phyloP scores from a whole-genome alignment of 2,888 invertebrate genomes.

The Nemoura dubitans region DNA sequence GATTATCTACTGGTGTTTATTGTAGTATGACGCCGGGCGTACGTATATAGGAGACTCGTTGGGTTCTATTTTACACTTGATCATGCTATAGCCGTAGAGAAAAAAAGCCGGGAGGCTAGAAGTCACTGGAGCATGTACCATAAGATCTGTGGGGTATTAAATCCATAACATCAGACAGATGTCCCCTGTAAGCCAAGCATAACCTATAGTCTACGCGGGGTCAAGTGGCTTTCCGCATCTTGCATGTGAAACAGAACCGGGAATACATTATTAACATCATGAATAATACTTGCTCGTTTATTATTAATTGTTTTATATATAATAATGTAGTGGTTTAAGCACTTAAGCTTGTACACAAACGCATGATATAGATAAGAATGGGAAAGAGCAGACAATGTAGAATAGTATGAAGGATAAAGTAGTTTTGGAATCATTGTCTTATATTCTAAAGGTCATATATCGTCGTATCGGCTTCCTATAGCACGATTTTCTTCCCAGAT shows the following conservation, averaged over 20 bases:
- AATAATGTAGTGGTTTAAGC: slow-evolving; percentile 27
- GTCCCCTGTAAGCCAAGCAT: slow-evolving; percentile 38
- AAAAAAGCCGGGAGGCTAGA: background rate
- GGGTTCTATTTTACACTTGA: background rate
- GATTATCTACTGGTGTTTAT: background rate
- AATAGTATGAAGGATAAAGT: background rate
- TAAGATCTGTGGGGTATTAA: slow-evolving; percentile 14
- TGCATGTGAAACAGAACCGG: slow-evolving; percentile 36
- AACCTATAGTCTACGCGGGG: slow-evolving; percentile 29
- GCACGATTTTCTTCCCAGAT: background rate
- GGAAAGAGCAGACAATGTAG: background rate
- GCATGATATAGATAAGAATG: slow-evolving; percentile 21
- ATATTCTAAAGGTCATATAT: background rate
- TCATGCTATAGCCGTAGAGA: background rate
- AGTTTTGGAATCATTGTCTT: background rate
- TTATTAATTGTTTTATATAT: slow-evolving; percentile 35
- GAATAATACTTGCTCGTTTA: slow-evolving; percentile 27
- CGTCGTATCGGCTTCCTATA: background rate
- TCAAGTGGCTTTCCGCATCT: slow-evolving; percentile 40
- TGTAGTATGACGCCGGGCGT: background rate
- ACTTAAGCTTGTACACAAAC: slow-evolving; percentile 33
- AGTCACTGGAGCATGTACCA: slow-evolving; percentile 7
- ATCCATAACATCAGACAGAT: slow-evolving; percentile 33
- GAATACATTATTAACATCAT: slow-evolving; percentile 25
- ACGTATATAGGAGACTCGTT: background rate